A percentile compares a stretch with the other conserved stretches of the same genome.
Conservation (phyloP, 1,140 invertebrate genomes). For the Stegodyphus dumicola region DNA sequence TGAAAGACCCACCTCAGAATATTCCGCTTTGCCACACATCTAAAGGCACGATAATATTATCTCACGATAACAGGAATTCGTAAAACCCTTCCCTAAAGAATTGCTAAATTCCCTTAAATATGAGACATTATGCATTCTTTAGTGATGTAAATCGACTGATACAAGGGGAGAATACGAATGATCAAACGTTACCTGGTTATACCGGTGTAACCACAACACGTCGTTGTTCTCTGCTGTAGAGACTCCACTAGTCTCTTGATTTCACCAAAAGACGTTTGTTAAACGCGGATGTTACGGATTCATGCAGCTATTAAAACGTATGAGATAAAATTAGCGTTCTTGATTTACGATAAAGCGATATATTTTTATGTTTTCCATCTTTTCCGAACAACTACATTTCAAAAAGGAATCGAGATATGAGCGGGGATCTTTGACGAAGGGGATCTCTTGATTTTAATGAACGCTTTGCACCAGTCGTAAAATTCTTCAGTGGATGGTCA, state of each 20-base stretch:
- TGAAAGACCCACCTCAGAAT: too few relatives aligned
- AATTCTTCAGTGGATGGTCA: slow-evolving; percentile 18
- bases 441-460: slow-evolving; percentile 50
- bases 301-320: slow-evolving; percentile 34
- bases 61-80: too few relatives aligned
- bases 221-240: slow-evolving; percentile 11
- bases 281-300: not conserved
- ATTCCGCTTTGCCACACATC: too few relatives aligned
- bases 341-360: slow-evolving; percentile 51
- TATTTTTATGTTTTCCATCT: slow-evolving; percentile 50
- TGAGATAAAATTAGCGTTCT: slow-evolving; percentile 17
- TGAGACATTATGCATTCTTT: not conserved
- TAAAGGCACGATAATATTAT: too few relatives aligned
- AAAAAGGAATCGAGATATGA: slow-evolving; percentile 33
- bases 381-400: slow-evolving; percentile 15
- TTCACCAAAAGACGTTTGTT: too few relatives aligned
- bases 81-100: not conserved
- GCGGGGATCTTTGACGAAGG: slow-evolving; percentile 27
- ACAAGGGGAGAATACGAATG: slow-evolving; percentile 11
- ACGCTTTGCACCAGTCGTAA: slow-evolving; percentile 54
- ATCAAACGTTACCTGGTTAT: slow-evolving; percentile 40
- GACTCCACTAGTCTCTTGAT: too few relatives aligned
- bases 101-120: slow-evolving; percentile 6
- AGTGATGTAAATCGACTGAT: slow-evolving; percentile 13
- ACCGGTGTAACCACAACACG: slow-evolving; percentile 9